Evolutionary conservation across 2,888 invertebrate species (phyloP), one percentile per base, ranked within the genome.

Genomic region (Ptychoptera contaminata): DNA sequence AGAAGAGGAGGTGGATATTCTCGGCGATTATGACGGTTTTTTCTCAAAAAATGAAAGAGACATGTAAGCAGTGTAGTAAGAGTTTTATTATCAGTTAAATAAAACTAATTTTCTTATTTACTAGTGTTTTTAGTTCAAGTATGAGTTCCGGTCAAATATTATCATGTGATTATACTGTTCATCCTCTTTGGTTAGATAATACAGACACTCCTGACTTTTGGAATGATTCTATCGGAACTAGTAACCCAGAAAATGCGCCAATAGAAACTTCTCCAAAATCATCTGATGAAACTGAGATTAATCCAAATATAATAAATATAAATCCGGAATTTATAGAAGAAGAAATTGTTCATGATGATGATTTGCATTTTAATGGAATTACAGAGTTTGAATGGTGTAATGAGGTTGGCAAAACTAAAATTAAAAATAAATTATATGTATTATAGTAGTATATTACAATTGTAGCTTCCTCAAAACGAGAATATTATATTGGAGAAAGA

Each of bases 1-100:
- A 52, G 80, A 81, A 44, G 79, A 80, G 52, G 80, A 81, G 67
- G 74, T 81, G 58, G 81, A 82, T 66, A 68, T 81, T 58, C 67
- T 81, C 54, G 79, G 80, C 50, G 79, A 79, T 67, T 80, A 77
- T 60, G 77, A 78, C 67, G 73, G 71, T 56, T 72, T 74, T 56
- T 65, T 76, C 53, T 69, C 72, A 37, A 73, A 72, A 62, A 73
- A 69, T 55, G 73, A 68, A 54, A 67, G 71, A 54, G 70, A 70
- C 61, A 71, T 76, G 76, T 77, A 59, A 71, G 73, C 70, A 16
- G 40, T 15, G 36, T 15, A 34, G 39, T 31, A 14, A 12, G 30
- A 10, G 23, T 37, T 12, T 37, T 36, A 40, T 31, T 4, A 37
- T 40, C 57, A 42, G 67, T 34, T 34, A 41, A 47, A 47, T 42